Percentiles rank a stretch among this genome's conserved stretches.
Conservation (phyloP, 1,140 invertebrate genomes). For the Ptiloglossa arizonensis region DNA sequence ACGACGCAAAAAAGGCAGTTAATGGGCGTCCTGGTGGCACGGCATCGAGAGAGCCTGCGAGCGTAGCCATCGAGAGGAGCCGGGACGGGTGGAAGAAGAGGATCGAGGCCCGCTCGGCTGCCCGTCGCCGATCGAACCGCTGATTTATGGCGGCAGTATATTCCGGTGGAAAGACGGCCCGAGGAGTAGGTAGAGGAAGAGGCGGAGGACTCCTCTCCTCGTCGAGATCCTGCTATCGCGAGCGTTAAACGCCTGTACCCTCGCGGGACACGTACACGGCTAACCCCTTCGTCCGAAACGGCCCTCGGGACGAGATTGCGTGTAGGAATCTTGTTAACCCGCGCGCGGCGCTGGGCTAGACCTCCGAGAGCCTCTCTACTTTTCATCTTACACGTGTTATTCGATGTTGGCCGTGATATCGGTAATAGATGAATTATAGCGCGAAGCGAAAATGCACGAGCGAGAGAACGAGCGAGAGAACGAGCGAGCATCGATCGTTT, state of each 20-base stretch:
- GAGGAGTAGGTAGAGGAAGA: no score
- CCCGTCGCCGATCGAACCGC: slow-evolving; percentile 57
- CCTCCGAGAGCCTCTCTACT: slow-evolving; percentile 36
- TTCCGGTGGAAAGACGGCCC: slow-evolving; percentile 50
- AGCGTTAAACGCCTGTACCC: slow-evolving; percentile 31
- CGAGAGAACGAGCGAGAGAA: no score
- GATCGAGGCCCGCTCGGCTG: slow-evolving; percentile 25
- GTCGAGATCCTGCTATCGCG: slow-evolving; percentile 16
- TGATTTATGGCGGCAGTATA: slow-evolving; percentile 68
- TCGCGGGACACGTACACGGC: slow-evolving; percentile 21
- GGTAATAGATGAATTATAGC: slow-evolving; percentile 43
- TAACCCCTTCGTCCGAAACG: slow-evolving; percentile 43
- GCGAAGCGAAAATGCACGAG: background rate
- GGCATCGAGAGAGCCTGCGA: slow-evolving; percentile 12
- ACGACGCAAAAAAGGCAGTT: slow-evolving; percentile 68
- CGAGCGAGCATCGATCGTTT: background rate
- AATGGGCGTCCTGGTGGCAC: slow-evolving; percentile 60
- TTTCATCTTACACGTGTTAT: slow-evolving; percentile 45
- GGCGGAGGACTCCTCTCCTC: no score
- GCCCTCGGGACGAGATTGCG: slow-evolving; percentile 17
- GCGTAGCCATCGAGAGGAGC: slow-evolving; percentile 16
- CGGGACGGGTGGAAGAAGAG: background rate
- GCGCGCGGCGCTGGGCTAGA: background rate
- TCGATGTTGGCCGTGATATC: slow-evolving; percentile 18
- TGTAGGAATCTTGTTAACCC: slow-evolving; percentile 46